These are phyloP conservation scores for Lichenostomus cassidix DNA, from an alignment of 2,113 vertebrate genomes.

Conservation along the genomic window DNA sequence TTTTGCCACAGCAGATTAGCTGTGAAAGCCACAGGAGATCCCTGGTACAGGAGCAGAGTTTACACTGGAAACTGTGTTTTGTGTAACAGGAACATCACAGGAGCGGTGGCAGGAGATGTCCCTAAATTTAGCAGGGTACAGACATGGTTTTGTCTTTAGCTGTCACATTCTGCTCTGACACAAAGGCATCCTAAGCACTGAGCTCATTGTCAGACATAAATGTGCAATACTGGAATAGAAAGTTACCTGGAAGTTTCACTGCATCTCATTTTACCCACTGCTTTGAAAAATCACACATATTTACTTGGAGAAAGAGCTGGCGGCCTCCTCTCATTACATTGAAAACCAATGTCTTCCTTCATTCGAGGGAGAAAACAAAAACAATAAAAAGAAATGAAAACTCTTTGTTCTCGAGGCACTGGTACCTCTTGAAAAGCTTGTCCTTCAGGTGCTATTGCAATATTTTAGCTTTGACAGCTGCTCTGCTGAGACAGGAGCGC, in stretches of 20 bases:
- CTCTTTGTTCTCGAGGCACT: background rate
- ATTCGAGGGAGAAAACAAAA: background rate
- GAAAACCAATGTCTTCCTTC: background rate
- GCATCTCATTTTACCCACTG: background rate
- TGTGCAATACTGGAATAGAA: background rate
- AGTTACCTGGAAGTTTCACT: background rate
- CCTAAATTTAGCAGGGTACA: background rate
- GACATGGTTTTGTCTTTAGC: accelerated
- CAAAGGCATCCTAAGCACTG: background rate
- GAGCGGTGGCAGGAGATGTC: background rate
- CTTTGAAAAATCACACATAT: background rate
- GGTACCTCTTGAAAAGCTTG: background rate
- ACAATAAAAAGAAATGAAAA: background rate
- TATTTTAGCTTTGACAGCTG: conserved; percentile 28
- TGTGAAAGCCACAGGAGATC: background rate
- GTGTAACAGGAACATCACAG: background rate
- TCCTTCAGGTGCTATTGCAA: conserved; percentile 15
- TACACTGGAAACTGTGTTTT: background rate
- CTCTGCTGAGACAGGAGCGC: conserved; percentile 15
- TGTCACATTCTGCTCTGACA: background rate
- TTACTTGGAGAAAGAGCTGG: background rate
- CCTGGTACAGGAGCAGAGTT: background rate
- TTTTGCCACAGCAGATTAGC: background rate
- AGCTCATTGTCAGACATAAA: background rate
- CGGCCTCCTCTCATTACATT: background rate